Base-by-base conservation (phyloP, 2,797 vertebrate species). In the Erpetoichthys calabaricus region DNA sequence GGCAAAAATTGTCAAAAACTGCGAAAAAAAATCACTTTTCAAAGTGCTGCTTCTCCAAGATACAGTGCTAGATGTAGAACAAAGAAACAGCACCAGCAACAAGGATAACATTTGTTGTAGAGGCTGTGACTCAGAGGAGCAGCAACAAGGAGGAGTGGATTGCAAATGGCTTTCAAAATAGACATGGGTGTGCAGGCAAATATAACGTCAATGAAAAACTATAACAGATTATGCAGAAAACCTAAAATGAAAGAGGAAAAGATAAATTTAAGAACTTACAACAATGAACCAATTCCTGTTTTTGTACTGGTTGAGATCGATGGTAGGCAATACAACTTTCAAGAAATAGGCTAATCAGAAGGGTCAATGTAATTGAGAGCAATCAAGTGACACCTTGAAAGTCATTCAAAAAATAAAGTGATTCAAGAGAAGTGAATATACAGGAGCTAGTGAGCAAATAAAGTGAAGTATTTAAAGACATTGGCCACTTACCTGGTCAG, bases 1-100 rank as follows among this genome's bases (percentile, higher is more conserved):
- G 63, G 63, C 5, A 59, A 53, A n/a, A 50, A 55, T 45, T 62
- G 60, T 50, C 10, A 57, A 6, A 62, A 59, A 50, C 62, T 47
- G 44, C 25, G 56, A 6, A 10, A 56, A 49, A 44, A 4, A 52
- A 58, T 5, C 7, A 54, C 9, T 60, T 57, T 3, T 45, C 55
- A 3, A 53, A 50, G 8, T 45, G 55, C 45, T 65, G 56, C 10
- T 58, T 56, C 8, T 47, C 53, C 8, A 58, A 60, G 43, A 63
- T n/a, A n/a, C n/a, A n/a, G n/a, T n/a, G n/a, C n/a, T n/a, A n/a
- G n/a, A n/a, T n/a, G n/a, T n/a, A 45, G 43, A 60, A 47, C n/a
- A n/a, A n/a, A n/a, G n/a, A n/a, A n/a, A n/a, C n/a, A n/a, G n/a
- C n/a, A n/a, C n/a, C n/a, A n/a, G n/a, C n/a, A n/a, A n/a, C n/a